phyloP scores from a whole-genome alignment of 2,888 invertebrate species.

The Cryptophagus acutangulus region DNA sequence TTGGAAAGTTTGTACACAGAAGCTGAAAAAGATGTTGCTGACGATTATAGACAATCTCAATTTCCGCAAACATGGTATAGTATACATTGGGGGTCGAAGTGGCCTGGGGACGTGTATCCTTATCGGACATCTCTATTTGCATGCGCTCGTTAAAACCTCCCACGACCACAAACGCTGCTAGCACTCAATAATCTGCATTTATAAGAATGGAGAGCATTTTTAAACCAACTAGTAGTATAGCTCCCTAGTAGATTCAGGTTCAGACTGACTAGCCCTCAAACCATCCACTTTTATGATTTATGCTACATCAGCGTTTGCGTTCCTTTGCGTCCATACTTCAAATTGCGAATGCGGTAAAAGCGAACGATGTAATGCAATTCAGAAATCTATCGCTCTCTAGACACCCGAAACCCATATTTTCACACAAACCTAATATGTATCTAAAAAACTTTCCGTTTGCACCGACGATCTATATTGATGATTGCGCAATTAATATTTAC shows the following conservation, averaged over 20 bases:
- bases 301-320: slow-evolving; percentile 1
- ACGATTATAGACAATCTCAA: slow-evolving; percentile 1
- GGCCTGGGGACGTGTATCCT: slow-evolving; percentile 7
- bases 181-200: slow-evolving; percentile 9
- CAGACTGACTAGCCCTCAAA: neutral
- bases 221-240: too few relatives aligned
- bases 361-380: slow-evolving; percentile 1
- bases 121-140: slow-evolving; percentile 9
- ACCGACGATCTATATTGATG: too few relatives aligned
- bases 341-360: slow-evolving; percentile 1
- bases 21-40: slow-evolving; percentile 1
- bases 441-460: too few relatives aligned
- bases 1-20: slow-evolving; percentile 1
- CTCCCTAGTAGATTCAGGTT: too few relatives aligned
- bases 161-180: slow-evolving; percentile 7
- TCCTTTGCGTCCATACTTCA: slow-evolving; percentile 1
- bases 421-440: too few relatives aligned
- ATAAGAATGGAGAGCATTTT: too few relatives aligned
- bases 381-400: neutral
- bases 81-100: too few relatives aligned
- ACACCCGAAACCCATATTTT: too few relatives aligned
- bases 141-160: slow-evolving; percentile 9
- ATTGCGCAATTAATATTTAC: too few relatives aligned
- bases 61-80: slow-evolving; percentile 2
- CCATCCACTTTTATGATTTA: slow-evolving; percentile 1